Evolutionary conservation across 2,888 invertebrate species (phyloP), one percentile per base, ranked within the genome.

Genomic region (Sinelater perroti): DNA sequence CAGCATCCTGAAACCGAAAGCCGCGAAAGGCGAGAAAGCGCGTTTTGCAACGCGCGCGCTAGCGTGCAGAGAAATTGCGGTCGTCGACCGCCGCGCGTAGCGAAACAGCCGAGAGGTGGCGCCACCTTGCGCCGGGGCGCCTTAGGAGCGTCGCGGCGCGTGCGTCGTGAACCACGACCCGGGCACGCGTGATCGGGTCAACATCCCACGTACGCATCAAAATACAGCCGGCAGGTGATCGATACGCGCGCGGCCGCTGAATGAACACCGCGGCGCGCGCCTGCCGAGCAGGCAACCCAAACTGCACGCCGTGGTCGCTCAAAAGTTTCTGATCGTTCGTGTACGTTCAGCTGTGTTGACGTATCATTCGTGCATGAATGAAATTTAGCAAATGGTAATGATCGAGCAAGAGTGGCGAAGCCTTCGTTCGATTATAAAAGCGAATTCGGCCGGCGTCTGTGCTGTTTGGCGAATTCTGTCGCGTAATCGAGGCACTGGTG

Each of bases 91-190:
- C 8, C 8, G 10, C 20, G 13, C 24, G 11, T 14, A 40, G 8
- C 26, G 13, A 40, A 40, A 40, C 21, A n/a, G 20, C 28, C 40
- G 31, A 28, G 30, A 66, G 56, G 68, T 73, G 70, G 67, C 64
- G 74, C 58, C 71, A 61, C 67, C 72, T 69, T 55, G 65, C 70
- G 71, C 33, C 63, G 63, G 62, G 63, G 61, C 63, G 65, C 61
- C 53, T 61, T 21, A 67, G 60, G 33, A 36, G 17, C 57, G 60
- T 18, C 53, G 50, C 38, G 51, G 58, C 66, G 60, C 61, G 59
- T 64, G 70, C 71, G 67, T 58, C 51, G 59, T 63, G 64, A 65
- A 64, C 65, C 26, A 42, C 49, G 26, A 47, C 53, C 62, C 60
- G 62, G 61, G 49, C 59, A 63, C 63, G 60, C 62, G 62, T 63